Evolutionary conservation across 2,888 invertebrate species (phyloP).

Genomic region (Willowsia nigromaculata): DNA sequence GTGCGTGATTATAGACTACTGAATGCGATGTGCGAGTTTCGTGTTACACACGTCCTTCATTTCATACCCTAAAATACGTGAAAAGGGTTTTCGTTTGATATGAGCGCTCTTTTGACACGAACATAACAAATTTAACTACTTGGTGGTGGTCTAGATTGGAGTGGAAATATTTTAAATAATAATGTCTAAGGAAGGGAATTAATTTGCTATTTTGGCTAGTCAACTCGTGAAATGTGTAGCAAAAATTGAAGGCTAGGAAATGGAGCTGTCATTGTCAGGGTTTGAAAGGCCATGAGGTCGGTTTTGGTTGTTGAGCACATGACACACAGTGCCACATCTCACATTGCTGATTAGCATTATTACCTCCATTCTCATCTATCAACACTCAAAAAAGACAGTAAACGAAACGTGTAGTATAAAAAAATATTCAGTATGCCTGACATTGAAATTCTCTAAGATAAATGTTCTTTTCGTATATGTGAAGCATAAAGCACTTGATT

Average conservation of each 20-base stretch:
- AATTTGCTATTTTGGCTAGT: slow-evolving; percentile 48
- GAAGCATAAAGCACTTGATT: slow-evolving; percentile 3
- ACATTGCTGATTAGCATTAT: slow-evolving; percentile 16
- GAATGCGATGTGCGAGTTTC: not conserved
- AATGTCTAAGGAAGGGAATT: slow-evolving; percentile 54
- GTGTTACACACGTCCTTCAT: not conserved
- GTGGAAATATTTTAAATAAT: slow-evolving; percentile 34
- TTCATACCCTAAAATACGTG: not conserved
- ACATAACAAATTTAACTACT: not conserved
- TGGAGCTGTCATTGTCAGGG: slow-evolving; percentile 73
- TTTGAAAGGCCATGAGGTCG: slow-evolving; percentile 67
- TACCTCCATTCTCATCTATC: slow-evolving; percentile 37
- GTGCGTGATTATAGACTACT: not conserved
- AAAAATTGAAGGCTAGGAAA: slow-evolving; percentile 66
- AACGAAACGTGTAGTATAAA: slow-evolving; percentile 62
- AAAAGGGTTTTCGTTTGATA: not conserved
- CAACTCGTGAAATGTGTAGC: slow-evolving; percentile 56
- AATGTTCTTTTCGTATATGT: slow-evolving; percentile 37
- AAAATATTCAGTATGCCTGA: slow-evolving; percentile 53
- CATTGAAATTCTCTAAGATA: slow-evolving; percentile 68
- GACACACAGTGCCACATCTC: slow-evolving; percentile 7
- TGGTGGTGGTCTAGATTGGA: slow-evolving; percentile 4
- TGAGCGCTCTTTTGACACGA: slow-evolving; percentile 6
- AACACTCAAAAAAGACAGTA: slow-evolving; percentile 55
- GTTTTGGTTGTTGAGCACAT: slow-evolving; percentile 66